Evolutionary conservation across 2,113 vertebrate species (phyloP).

Genomic region (Porphyrio hochstetteri): DNA sequence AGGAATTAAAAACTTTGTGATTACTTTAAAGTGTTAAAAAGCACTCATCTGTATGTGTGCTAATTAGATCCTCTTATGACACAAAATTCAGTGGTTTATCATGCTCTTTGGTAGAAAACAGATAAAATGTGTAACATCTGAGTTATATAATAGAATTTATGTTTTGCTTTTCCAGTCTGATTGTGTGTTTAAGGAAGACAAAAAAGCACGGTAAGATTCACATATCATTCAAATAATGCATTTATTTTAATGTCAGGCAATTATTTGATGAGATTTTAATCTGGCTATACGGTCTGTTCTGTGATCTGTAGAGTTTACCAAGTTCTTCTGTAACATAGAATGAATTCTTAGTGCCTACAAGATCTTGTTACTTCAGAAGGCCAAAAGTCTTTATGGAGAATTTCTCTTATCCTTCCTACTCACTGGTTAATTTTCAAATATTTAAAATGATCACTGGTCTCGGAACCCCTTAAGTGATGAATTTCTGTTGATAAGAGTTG

Average conservation of each 20-base stretch:
- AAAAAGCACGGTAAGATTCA: constrained; percentile 38
- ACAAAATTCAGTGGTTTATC: background rate
- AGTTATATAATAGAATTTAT: background rate
- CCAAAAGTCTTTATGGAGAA: background rate
- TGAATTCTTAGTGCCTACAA: background rate
- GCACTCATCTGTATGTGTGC: background rate
- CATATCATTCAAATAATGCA: background rate
- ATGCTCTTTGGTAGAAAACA: background rate
- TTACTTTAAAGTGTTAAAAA: background rate
- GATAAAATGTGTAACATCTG: background rate
- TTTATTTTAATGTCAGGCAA: background rate
- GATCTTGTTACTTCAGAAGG: background rate
- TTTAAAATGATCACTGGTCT: background rate
- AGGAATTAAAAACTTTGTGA: background rate
- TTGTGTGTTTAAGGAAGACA: background rate
- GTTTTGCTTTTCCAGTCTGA: constrained; percentile 40
- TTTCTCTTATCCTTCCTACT: background rate
- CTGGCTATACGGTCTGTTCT: background rate
- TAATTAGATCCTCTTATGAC: background rate
- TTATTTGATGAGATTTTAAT: background rate
- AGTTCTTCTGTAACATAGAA: background rate
- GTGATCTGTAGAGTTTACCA: background rate
- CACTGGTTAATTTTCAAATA: background rate
- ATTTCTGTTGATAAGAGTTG: background rate
- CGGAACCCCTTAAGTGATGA: background rate